Conservation (phyloP, 92 coral and sea anemone species). For the Epizoanthus ramosus region DNA sequence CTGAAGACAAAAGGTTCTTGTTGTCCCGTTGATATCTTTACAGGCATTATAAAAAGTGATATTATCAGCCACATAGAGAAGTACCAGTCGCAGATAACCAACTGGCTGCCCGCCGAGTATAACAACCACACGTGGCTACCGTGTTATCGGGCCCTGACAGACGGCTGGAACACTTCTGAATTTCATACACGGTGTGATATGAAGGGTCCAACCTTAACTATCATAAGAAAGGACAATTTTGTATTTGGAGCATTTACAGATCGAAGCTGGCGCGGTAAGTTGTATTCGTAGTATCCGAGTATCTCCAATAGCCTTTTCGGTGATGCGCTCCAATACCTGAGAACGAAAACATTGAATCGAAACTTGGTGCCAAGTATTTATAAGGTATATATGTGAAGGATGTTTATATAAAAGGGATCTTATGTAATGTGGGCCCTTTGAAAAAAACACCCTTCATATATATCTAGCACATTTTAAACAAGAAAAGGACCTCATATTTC, state of each 20-base stretch:
- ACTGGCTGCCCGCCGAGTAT: conserved; percentile 13
- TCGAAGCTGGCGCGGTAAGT: conserved; percentile 24
- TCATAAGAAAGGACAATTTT: conserved; percentile 24
- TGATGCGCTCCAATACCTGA: too few relatives aligned
- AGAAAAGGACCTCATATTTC: too few relatives aligned
- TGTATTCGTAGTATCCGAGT: too few relatives aligned
- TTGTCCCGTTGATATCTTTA: not conserved
- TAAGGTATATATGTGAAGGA: too few relatives aligned
- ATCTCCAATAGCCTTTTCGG: too few relatives aligned
- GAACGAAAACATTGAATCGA: too few relatives aligned
- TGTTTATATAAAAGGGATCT: too few relatives aligned
- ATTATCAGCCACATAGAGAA: not conserved
- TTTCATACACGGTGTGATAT: conserved; percentile 15
- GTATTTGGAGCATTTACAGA: conserved; percentile 43
- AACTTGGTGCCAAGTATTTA: too few relatives aligned
- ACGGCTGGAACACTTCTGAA: conserved; percentile 24
- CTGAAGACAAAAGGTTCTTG: not conserved
- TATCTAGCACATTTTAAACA: too few relatives aligned
- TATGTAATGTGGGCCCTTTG: too few relatives aligned
- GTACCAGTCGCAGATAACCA: not conserved
- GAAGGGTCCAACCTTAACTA: conserved; percentile 28
- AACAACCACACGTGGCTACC: conserved; percentile 22
- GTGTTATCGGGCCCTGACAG: conserved; percentile 21
- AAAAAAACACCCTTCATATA: too few relatives aligned
- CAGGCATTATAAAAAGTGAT: conserved; percentile 30